These are phyloP conservation scores for Maniola jurtina DNA, from an alignment of 1,140 invertebrate species.

Conservation along the genomic window DNA sequence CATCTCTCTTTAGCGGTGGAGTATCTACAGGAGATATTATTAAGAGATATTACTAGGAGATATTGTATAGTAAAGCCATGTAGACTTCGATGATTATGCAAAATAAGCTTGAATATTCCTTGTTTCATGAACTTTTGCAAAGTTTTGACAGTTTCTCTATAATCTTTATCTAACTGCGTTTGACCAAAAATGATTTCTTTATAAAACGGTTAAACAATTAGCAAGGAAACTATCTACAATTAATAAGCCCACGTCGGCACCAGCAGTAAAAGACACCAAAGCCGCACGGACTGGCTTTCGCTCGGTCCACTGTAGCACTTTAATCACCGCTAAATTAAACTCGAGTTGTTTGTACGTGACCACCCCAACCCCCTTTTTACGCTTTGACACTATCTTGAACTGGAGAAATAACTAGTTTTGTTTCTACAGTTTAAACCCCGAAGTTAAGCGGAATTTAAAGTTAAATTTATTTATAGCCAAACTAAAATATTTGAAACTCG, in stretches of 20 bases:
- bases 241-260: slow-evolving; percentile 42
- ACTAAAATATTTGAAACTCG: neutral
- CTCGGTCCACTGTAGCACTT: slow-evolving; percentile 39
- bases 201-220: neutral
- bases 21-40: no score
- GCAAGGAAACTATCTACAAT: slow-evolving; percentile 13
- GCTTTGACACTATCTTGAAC: slow-evolving; percentile 26
- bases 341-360: slow-evolving; percentile 47
- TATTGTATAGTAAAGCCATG: no score
- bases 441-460: neutral
- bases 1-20: no score
- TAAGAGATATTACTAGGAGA: no score
- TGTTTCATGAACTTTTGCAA: no score
- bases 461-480: neutral
- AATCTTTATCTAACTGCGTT: no score
- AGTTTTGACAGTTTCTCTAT: no score
- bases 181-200: neutral
- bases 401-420: slow-evolving; percentile 21
- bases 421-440: slow-evolving; percentile 11
- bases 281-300: slow-evolving; percentile 10
- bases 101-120: no score
- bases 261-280: slow-evolving; percentile 28
- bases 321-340: slow-evolving; percentile 65
- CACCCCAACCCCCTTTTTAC: slow-evolving; percentile 23
- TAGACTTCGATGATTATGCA: no score